These are phyloP conservation scores for Hymenopus coronatus DNA, from an alignment of 2,888 invertebrate genomes.

Conservation along the genomic window DNA sequence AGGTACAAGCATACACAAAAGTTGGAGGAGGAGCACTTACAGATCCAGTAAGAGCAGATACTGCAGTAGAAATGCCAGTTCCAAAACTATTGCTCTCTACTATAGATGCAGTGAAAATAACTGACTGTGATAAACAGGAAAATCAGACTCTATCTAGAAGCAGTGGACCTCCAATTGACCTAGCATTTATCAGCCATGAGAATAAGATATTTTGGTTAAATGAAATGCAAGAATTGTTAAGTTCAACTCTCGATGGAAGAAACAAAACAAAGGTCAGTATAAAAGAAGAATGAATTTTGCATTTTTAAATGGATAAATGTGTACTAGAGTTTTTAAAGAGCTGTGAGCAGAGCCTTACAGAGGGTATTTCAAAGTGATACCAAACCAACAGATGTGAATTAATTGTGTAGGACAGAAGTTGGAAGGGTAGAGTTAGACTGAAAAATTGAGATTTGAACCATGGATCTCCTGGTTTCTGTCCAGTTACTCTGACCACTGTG, in stretches of 20 bases:
- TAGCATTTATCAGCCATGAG: slow-evolving; percentile 67
- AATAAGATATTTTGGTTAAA: slow-evolving; percentile 80
- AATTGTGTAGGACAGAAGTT: too few species aligned
- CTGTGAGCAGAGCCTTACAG: background rate
- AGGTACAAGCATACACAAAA: slow-evolving; percentile 79
- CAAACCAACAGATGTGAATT: too few species aligned
- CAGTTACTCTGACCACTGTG: too few species aligned
- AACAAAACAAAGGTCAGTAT: slow-evolving; percentile 40
- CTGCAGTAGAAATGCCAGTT: slow-evolving; percentile 71
- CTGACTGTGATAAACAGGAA: slow-evolving; percentile 71
- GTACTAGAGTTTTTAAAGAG: background rate
- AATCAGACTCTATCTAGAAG: slow-evolving; percentile 56
- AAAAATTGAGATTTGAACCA: too few species aligned
- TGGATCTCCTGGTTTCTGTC: too few species aligned
- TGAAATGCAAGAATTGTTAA: slow-evolving; percentile 67
- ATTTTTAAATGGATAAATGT: background rate
- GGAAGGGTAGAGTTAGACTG: too few species aligned
- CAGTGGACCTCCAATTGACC: slow-evolving; percentile 66
- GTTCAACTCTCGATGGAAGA: slow-evolving; percentile 56
- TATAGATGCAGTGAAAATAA: slow-evolving; percentile 66
- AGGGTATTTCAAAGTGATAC: background rate
- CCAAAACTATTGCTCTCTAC: slow-evolving; percentile 76
- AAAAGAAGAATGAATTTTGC: background rate
- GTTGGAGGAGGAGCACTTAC: slow-evolving; percentile 74
- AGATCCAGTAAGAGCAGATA: slow-evolving; percentile 60